Percentiles rank a stretch among this genome's conserved stretches.
Evolutionary conservation across 2,113 vertebrate species (phyloP).

Genomic region (Echinops telfairi): DNA sequence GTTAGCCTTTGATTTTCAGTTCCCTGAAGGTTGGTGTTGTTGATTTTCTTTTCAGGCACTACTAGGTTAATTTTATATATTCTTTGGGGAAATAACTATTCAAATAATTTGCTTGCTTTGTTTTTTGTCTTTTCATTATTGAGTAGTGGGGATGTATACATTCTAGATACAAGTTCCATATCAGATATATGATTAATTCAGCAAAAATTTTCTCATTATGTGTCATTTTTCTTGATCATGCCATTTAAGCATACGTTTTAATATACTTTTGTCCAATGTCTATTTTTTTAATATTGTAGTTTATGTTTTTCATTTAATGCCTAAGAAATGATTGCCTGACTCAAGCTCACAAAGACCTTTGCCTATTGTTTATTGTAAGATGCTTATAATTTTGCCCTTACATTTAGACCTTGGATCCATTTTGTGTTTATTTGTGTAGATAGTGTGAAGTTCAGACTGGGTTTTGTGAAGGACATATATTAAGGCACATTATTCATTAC

Average conservation of each 20-base stretch:
- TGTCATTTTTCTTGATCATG: not conserved
- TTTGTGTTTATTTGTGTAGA: not conserved
- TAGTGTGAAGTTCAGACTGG: not conserved
- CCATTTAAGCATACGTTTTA: not conserved
- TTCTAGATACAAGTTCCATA: not conserved
- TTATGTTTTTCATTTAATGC: not conserved
- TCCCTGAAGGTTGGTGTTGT: not conserved
- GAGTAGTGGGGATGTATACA: not conserved
- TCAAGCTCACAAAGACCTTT: not conserved
- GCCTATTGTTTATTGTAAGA: not conserved
- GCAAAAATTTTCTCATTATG: not conserved
- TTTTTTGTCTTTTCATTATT: not conserved
- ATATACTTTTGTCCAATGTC: not conserved
- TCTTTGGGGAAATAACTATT: not conserved
- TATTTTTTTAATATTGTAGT: not conserved
- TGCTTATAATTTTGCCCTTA: not conserved
- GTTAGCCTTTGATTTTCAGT: not conserved
- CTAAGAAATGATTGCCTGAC: not conserved
- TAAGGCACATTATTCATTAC: too few species aligned
- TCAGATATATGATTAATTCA: not conserved
- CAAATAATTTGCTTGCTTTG: not conserved
- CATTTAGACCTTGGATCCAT: not conserved
- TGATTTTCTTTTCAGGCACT: not conserved
- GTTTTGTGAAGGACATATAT: too few species aligned
- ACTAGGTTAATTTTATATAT: not conserved